Percentiles rank a stretch among this genome's conserved stretches.
Evolutionary conservation across 2,888 invertebrate species (phyloP).

Genomic region (Alitta virens): DNA sequence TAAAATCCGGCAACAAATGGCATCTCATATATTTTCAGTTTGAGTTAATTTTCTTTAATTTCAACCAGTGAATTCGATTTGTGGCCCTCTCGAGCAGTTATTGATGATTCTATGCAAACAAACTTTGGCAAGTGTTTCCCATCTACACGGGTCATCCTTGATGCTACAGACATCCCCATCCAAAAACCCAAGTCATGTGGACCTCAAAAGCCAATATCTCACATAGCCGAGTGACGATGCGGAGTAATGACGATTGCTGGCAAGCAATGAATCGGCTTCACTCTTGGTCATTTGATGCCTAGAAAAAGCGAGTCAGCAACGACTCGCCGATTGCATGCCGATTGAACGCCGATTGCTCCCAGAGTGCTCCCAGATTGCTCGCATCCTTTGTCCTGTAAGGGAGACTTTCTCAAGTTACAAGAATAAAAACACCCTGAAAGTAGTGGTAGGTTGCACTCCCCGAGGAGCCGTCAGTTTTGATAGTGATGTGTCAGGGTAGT

Average conservation of each 20-base stretch:
- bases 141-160: not conserved
- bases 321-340: too few relatives aligned
- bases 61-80: not conserved
- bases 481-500: not conserved
- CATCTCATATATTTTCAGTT: not conserved
- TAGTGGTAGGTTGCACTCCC: conserved; percentile 7
- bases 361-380: too few relatives aligned
- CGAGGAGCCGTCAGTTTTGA: conserved; percentile 1
- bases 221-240: too few relatives aligned
- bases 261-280: too few relatives aligned
- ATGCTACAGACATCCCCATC: conserved; percentile 7
- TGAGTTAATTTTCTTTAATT: not conserved
- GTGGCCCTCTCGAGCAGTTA: not conserved
- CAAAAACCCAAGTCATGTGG: not conserved
- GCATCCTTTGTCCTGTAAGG: too few relatives aligned
- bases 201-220: too few relatives aligned
- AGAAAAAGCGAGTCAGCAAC: too few relatives aligned
- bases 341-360: too few relatives aligned
- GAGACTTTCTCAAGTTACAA: conserved; percentile 10
- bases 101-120: not conserved
- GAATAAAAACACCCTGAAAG: conserved; percentile 5
- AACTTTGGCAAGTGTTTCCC: not conserved
- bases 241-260: not conserved
- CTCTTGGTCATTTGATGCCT: too few relatives aligned
- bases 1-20: not conserved